Percentiles rank a stretch among this genome's conserved stretches.
Evolutionary conservation across 2,797 vertebrate species (phyloP).

Genomic region (Paratrypauchen microcephalus): DNA sequence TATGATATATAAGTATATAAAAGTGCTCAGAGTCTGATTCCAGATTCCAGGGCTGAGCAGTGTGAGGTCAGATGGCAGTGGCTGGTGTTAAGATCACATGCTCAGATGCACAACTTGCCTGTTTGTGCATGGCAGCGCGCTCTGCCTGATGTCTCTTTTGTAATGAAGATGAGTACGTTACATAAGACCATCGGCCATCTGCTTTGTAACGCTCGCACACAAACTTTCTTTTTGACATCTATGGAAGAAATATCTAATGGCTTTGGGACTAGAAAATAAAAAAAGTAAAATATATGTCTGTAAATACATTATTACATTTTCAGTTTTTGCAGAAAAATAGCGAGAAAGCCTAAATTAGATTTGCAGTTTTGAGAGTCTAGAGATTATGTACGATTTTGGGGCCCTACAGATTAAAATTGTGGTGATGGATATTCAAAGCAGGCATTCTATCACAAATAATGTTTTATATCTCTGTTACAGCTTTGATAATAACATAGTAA

Average conservation of each 20-base stretch:
- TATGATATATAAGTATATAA: too few species aligned
- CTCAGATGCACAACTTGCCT: too few species aligned
- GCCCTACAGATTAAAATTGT: too few species aligned
- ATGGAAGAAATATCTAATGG: not conserved
- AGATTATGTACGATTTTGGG: too few species aligned
- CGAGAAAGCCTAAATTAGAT: too few species aligned
- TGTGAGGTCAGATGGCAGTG: constrained; percentile 8
- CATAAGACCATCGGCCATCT: constrained; percentile 4
- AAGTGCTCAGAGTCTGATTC: not conserved
- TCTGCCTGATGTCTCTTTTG: constrained; percentile 4
- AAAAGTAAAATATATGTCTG: too few species aligned
- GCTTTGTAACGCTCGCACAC: not conserved
- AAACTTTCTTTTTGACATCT: not conserved
- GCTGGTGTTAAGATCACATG: constrained; percentile 1
- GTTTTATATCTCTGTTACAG: too few species aligned
- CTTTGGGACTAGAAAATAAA: not conserved
- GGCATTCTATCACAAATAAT: too few species aligned
- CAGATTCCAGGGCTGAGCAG: not conserved
- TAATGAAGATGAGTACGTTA: constrained; percentile 1
- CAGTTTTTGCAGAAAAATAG: too few species aligned
- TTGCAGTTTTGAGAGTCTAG: too few species aligned
- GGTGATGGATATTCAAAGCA: too few species aligned
- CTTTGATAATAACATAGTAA: too few species aligned
- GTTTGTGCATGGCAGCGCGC: not conserved
- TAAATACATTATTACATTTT: not conserved